Evolutionary conservation across 2,888 invertebrate genomes (phyloP), one percentile per base, ranked within the genome.

Genomic region (Leucophora obtusa): DNA sequence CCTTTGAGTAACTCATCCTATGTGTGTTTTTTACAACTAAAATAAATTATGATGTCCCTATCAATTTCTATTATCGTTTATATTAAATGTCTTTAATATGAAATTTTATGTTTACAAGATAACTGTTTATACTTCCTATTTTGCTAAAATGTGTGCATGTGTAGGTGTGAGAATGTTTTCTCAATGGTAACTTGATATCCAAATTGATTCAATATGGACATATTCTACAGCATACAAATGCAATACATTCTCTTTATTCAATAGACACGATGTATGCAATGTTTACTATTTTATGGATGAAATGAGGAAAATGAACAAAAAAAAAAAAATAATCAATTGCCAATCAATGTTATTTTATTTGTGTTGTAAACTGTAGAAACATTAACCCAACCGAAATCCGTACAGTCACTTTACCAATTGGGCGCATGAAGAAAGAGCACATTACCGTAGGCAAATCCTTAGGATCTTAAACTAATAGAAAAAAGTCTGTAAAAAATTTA

Each of bases 111-210:
- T 69, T 50, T 69, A 33, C 5, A 15, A 50, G 18, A 35, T 51
- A 5, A 35, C 59, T 58, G n/a, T 59, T 35, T 51, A 24, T 43
- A 24, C 47, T 17, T 8, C 15, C 18, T 47, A 11, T 9, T 58
- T 38, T 38, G 7, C 5, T 7, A 14, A 7, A 17, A 51, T 33
- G 3, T 4, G 10, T 18, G 69, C 58, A 59, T 4, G 10, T 18
- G 69, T 62, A 59, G 68, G 75, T 72, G 75, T 76, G 80, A 68
- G 71, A 76, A 76, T 72, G 62, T 72, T 72, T 68, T 68, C 66
- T 76, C 47, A 72, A 63, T 38, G 63, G 71, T 72, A 72, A 76
- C 58, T 33, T 63, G 58, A 72, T 80, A 75, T 75, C 24, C 60
- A 58, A 68, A 50, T 58, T 21, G 18, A 21, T 53, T 63, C 47